Conservation (phyloP, 2,888 invertebrate species). For the Euphydryas editha region DNA sequence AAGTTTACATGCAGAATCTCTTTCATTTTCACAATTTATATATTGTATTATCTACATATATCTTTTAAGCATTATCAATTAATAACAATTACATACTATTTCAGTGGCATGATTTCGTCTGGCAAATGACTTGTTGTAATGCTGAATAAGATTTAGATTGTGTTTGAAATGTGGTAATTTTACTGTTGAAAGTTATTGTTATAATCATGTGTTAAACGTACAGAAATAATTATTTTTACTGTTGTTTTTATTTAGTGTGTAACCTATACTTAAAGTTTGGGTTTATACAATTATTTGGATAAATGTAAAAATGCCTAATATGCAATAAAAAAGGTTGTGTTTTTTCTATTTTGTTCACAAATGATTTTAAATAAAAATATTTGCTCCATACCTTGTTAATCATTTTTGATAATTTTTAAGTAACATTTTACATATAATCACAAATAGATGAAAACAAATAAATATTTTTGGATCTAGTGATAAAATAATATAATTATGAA, state of each 20-base stretch:
- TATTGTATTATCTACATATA: neutral
- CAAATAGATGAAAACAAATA: no score
- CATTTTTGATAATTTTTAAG: no score
- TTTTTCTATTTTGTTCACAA: neutral
- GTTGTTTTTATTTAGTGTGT: neutral
- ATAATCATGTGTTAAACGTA: neutral
- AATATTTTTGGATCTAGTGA: neutral
- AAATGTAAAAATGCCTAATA: neutral
- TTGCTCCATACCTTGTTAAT: no score
- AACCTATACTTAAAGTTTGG: neutral
- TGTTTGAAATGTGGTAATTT: neutral
- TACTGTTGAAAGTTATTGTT: neutral
- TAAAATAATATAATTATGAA: constrained; percentile 5
- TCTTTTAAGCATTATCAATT: neutral
- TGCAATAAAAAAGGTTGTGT: neutral
- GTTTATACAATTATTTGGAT: neutral
- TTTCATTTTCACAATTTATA: no score
- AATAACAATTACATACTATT: neutral
- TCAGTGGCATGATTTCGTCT: no score
- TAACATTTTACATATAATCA: no score
- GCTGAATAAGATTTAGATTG: neutral
- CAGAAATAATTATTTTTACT: neutral
- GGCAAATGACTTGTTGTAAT: neutral
- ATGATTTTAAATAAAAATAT: neutral
- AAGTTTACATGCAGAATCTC: no score